These are phyloP conservation scores for Ramazzottius varieornatus DNA, from an alignment of 2,888 invertebrate species.

Conservation along the genomic window DNA sequence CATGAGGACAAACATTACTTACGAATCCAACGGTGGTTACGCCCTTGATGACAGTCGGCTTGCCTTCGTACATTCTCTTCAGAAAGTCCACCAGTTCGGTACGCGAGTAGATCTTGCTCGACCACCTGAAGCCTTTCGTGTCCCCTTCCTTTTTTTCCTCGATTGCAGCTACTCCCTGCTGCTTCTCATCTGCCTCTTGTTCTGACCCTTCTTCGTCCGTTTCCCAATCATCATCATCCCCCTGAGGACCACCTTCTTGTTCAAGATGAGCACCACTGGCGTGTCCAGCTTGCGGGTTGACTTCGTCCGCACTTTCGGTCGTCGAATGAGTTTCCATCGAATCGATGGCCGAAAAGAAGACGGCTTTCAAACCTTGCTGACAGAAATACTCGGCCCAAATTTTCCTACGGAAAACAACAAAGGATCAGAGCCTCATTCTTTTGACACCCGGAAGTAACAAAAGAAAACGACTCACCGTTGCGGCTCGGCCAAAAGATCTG, in stretches of 20 bases:
- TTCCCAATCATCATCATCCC: conserved; percentile 18
- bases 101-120: conserved; percentile 27
- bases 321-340: no score
- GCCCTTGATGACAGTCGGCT: conserved; percentile 14
- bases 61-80: conserved; percentile 29
- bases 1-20: conserved; percentile 8
- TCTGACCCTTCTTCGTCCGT: background rate
- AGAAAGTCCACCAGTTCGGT: conserved; percentile 44
- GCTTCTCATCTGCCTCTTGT: conserved; percentile 7
- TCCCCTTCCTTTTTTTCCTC: conserved; percentile 6
- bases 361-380: conserved; percentile 37
- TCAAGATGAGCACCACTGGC: no score
- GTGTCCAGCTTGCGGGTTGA: background rate
- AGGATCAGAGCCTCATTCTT: background rate
- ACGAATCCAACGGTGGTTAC: conserved; percentile 52
- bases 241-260: conserved; percentile 15
- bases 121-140: no score
- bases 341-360: conserved; percentile 64
- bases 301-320: background rate
- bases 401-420: conserved; percentile 23
- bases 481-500: conserved; percentile 54
- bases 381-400: conserved; percentile 64
- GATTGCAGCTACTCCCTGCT: conserved; percentile 25
- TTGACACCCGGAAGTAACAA: background rate
- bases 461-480: conserved; percentile 32